Conservation (phyloP, 1,140 invertebrate genomes). For the Dryas iulia region DNA sequence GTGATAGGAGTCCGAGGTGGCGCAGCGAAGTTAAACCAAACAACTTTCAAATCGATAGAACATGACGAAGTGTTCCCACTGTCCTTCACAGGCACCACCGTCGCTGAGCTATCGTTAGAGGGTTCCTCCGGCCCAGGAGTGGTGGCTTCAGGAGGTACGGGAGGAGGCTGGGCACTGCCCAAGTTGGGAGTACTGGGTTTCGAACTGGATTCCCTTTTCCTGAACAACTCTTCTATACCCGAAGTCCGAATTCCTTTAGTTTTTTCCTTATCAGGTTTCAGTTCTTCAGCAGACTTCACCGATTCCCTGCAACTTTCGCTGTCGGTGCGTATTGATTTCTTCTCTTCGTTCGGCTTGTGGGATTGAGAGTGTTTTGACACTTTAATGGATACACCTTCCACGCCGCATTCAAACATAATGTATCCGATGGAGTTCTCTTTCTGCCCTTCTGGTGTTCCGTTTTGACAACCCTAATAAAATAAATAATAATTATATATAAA, state of each 20-base stretch:
- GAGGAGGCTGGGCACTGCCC: conserved; percentile 55
- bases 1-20: conserved; percentile 96
- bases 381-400: conserved; percentile 94
- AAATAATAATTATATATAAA: conserved; percentile 6
- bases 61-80: conserved; percentile 88
- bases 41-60: conserved; percentile 91
- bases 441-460: conserved; percentile 53
- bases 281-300: conserved; percentile 78
- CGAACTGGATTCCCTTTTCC: conserved; percentile 71
- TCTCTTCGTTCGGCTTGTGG: conserved; percentile 86
- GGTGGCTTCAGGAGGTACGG: conserved; percentile 54
- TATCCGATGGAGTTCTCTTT: conserved; percentile 90
- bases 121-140: conserved; percentile 60
- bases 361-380: conserved; percentile 88
- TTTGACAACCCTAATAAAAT: conserved; percentile 54
- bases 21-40: conserved; percentile 99
- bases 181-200: conserved; percentile 78
- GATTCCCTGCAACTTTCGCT: conserved; percentile 77
- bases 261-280: conserved; percentile 70
- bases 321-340: conserved; percentile 66
- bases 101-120: conserved; percentile 58
- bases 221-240: conserved; percentile 77
- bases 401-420: conserved; percentile 98
- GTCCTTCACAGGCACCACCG: conserved; percentile 74
- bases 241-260: conserved; percentile 57